These are phyloP conservation scores for Bugulina stolonifera DNA, from an alignment of 2,888 invertebrate genomes.

Conservation along the genomic window DNA sequence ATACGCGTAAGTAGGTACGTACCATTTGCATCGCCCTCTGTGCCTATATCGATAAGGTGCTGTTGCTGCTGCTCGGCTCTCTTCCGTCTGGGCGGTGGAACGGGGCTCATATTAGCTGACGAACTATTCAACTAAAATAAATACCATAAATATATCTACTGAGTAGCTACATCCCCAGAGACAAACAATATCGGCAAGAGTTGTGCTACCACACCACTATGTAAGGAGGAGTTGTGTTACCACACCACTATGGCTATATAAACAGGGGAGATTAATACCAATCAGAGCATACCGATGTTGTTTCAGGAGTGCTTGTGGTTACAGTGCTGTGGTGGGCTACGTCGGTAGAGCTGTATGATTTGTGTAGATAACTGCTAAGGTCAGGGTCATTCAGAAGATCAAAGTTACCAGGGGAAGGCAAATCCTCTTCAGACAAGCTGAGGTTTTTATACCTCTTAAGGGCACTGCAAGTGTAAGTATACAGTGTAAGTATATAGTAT, in stretches of 20 bases:
- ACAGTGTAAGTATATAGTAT: too few relatives aligned
- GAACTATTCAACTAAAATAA: not conserved
- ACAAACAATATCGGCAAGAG: too few relatives aligned
- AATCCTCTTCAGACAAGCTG: conserved; percentile 9
- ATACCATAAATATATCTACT: too few relatives aligned
- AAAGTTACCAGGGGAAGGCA: conserved; percentile 44
- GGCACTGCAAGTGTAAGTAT: not conserved
- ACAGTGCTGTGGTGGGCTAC: not conserved
- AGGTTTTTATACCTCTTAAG: not conserved
- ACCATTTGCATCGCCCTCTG: too few relatives aligned
- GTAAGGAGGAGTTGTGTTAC: too few relatives aligned
- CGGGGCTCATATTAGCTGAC: not conserved
- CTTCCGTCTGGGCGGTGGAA: conserved; percentile 5
- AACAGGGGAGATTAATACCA: too few relatives aligned
- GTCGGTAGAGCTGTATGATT: conserved; percentile 38
- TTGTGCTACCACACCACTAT: too few relatives aligned
- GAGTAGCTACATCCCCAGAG: too few relatives aligned
- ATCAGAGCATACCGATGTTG: not conserved
- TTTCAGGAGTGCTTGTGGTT: conserved; percentile 21
- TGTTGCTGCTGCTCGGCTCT: too few relatives aligned
- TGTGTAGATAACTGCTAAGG: conserved; percentile 42
- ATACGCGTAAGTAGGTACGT: too few relatives aligned
- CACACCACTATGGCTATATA: too few relatives aligned
- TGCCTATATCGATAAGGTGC: too few relatives aligned
- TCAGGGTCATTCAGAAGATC: conserved; percentile 63